A percentile compares a stretch with the other conserved stretches of the same genome.
Conservation (phyloP, 2,797 vertebrate species). For the Labroides dimidiatus region DNA sequence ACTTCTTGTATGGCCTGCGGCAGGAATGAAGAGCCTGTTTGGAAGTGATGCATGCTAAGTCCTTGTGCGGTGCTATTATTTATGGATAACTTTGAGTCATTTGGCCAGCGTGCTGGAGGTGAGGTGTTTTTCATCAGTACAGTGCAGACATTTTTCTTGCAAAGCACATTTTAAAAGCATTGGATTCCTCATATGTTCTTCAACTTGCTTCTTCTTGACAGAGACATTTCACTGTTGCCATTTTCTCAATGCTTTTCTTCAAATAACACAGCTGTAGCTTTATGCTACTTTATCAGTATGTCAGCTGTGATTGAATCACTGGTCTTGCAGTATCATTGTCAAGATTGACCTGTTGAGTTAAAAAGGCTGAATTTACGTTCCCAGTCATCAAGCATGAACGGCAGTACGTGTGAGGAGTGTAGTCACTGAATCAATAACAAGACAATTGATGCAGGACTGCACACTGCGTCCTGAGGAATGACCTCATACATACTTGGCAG, state of each 20-base stretch:
- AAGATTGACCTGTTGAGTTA: slow-evolving; percentile 36
- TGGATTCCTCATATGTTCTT: slow-evolving; percentile 42
- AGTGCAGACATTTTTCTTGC: slow-evolving; percentile 23
- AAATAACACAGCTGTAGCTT: slow-evolving; percentile 1
- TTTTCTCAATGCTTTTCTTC: slow-evolving; percentile 35
- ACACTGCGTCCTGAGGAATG: slow-evolving; percentile 71
- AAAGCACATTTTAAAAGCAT: slow-evolving; percentile 38
- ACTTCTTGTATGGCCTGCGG: slow-evolving; percentile 70
- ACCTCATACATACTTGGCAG: slow-evolving; percentile 74
- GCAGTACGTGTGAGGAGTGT: slow-evolving; percentile 65
- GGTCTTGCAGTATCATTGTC: slow-evolving; percentile 42
- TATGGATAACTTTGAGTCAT: slow-evolving; percentile 68
- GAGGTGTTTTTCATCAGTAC: slow-evolving; percentile 51
- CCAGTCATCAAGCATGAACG: slow-evolving; percentile 64
- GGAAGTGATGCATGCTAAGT: slow-evolving; percentile 72
- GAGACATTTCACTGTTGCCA: slow-evolving; percentile 20
- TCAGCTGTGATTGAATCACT: slow-evolving; percentile 41
- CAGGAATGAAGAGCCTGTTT: slow-evolving; percentile 66
- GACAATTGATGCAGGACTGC: slow-evolving; percentile 69
- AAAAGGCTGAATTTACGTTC: slow-evolving; percentile 57
- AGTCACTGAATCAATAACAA: slow-evolving; percentile 77
- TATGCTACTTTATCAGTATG: not conserved
- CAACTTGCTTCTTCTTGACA: slow-evolving; percentile 13
- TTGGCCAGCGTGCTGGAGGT: slow-evolving; percentile 59
- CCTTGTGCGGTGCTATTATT: slow-evolving; percentile 65